Conservation (phyloP, 2,113 vertebrate genomes). For the Mus spicilegus region DNA sequence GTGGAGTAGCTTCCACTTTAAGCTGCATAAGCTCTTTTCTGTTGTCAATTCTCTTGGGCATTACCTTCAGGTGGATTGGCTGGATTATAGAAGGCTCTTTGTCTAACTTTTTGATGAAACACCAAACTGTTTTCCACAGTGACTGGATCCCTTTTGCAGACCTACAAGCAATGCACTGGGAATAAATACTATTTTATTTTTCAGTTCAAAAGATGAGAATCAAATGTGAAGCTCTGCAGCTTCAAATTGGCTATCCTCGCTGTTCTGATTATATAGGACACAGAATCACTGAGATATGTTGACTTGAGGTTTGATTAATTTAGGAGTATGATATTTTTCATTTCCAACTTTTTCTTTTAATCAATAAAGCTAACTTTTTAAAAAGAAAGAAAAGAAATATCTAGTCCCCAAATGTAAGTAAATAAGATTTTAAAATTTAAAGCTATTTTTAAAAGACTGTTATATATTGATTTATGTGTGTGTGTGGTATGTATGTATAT, state of each 20-base stretch:
- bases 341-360: neutral
- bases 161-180: neutral
- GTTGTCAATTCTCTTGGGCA: neutral
- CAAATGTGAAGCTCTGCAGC: neutral
- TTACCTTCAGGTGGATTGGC: neutral
- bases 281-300: neutral
- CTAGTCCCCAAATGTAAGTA: neutral
- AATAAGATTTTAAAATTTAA: neutral
- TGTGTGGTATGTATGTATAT: too few relatives aligned
- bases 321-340: neutral
- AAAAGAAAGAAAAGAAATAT: neutral
- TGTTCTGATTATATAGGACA: too few relatives aligned
- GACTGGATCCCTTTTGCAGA: neutral
- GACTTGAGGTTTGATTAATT: neutral
- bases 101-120: neutral
- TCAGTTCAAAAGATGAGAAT: neutral
- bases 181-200: neutral
- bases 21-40: neutral
- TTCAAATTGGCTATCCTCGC: too few relatives aligned
- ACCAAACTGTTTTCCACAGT: neutral
- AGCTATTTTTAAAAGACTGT: neutral
- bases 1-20: neutral
- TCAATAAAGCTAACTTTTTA: neutral
- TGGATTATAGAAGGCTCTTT: neutral
- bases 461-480: neutral